Evolutionary conservation across 2,888 invertebrate species (phyloP).

Genomic region (Tinea trinotella): DNA sequence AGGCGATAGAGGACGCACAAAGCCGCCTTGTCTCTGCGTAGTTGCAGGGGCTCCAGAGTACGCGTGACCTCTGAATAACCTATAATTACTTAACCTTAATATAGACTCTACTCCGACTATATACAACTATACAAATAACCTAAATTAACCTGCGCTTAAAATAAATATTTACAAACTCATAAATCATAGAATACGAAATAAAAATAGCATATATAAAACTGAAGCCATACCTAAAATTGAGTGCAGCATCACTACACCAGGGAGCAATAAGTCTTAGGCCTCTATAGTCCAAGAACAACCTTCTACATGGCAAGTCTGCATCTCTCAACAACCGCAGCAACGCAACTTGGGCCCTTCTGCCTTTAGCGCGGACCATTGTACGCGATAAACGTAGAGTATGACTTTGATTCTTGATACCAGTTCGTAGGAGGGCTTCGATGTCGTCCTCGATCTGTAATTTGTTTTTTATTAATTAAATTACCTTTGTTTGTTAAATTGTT

Average conservation of each 20-base stretch:
- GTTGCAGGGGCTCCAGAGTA: too few relatives aligned
- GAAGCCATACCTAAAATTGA: slow-evolving; percentile 51
- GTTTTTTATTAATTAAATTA: too few relatives aligned
- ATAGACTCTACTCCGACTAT: too few relatives aligned
- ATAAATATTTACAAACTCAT: not conserved
- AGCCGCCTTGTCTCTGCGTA: too few relatives aligned
- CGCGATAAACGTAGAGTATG: slow-evolving; percentile 92
- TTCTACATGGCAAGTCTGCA: slow-evolving; percentile 85
- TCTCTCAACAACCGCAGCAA: slow-evolving; percentile 84
- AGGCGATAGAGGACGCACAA: too few relatives aligned
- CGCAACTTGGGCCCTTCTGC: slow-evolving; percentile 80
- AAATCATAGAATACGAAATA: not conserved
- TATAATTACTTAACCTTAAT: too few relatives aligned
- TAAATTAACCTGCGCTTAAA: too few relatives aligned
- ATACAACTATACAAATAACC: too few relatives aligned
- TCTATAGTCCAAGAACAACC: slow-evolving; percentile 94
- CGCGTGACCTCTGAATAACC: too few relatives aligned
- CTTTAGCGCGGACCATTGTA: slow-evolving; percentile 93
- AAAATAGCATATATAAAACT: not conserved
- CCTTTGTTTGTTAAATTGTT: too few relatives aligned
- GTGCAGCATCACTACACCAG: slow-evolving; percentile 87
- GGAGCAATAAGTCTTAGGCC: slow-evolving; percentile 92
- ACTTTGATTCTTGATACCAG: slow-evolving; percentile 89
- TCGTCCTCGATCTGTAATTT: slow-evolving; percentile 86
- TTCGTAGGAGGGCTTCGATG: slow-evolving; percentile 82